Evolutionary conservation across 2,888 invertebrate genomes (phyloP).

Genomic region (Odiellus spinosus): DNA sequence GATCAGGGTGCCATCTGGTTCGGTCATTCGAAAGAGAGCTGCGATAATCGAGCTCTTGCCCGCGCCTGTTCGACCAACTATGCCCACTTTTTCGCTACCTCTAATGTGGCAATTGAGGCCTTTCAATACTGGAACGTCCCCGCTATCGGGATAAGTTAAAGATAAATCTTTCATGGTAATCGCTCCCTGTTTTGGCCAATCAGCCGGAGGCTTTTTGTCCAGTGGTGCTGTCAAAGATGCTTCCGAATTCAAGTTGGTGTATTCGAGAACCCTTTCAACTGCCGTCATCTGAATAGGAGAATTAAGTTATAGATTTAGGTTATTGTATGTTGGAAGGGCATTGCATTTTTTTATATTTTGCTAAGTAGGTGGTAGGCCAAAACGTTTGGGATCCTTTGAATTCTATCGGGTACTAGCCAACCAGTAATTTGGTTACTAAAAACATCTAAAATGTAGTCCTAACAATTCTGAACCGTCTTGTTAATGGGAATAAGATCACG

Average conservation of each 20-base stretch:
- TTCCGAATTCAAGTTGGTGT: constrained; percentile 55
- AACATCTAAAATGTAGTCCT: no score
- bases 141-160: constrained; percentile 49
- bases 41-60: constrained; percentile 37
- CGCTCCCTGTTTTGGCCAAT: constrained; percentile 30
- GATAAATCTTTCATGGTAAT: constrained; percentile 30
- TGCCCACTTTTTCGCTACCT: constrained; percentile 41
- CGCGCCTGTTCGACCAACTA: constrained; percentile 69
- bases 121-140: constrained; percentile 52
- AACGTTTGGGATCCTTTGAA: no score
- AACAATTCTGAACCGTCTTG: no score
- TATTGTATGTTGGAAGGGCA: no score
- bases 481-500: no score
- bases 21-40: constrained; percentile 34
- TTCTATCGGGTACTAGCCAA: no score
- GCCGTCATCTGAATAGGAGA: constrained; percentile 19
- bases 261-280: constrained; percentile 71
- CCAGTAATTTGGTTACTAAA: no score
- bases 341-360: no score
- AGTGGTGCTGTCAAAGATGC: constrained; percentile 40
- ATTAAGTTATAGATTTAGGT: no score
- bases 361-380: no score
- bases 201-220: constrained; percentile 26
- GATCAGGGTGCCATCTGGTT: constrained; percentile 28
- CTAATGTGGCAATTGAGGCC: constrained; percentile 30